Conservation (phyloP, 2,888 invertebrate species). For the Siphlonurus alternatus region DNA sequence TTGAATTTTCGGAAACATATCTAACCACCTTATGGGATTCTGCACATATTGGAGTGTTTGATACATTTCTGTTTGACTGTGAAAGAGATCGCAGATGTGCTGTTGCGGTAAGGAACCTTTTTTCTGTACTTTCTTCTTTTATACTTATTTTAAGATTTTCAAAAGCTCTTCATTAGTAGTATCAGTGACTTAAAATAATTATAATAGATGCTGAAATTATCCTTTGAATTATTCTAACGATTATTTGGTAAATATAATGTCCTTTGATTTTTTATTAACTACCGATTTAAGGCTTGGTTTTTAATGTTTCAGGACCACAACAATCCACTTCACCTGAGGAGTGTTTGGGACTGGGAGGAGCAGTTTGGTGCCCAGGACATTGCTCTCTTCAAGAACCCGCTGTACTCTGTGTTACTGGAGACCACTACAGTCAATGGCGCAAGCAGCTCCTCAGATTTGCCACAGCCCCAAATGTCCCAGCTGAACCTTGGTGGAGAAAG, state of each 20-base stretch:
- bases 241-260: background rate
- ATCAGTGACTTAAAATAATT: too few relatives aligned
- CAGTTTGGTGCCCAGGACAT: slow-evolving; percentile 72
- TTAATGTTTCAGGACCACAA: slow-evolving; percentile 25
- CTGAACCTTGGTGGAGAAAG: background rate
- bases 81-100: slow-evolving; percentile 58
- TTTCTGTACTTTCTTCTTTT: background rate
- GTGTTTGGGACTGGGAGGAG: slow-evolving; percentile 82
- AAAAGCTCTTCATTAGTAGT: background rate
- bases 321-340: slow-evolving; percentile 42
- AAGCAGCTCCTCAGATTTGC: slow-evolving; percentile 1
- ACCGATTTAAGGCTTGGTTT: background rate
- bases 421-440: slow-evolving; percentile 8
- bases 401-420: slow-evolving; percentile 34
- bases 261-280: background rate
- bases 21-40: slow-evolving; percentile 86
- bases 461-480: background rate
- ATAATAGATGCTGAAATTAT: too few relatives aligned
- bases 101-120: slow-evolving; percentile 32
- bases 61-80: slow-evolving; percentile 84
- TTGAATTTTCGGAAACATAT: slow-evolving; percentile 86
- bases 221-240: too few relatives aligned
- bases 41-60: slow-evolving; percentile 71
- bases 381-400: slow-evolving; percentile 67
- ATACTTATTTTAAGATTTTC: too few relatives aligned